These are phyloP conservation scores for Toxostoma redivivum DNA, from an alignment of 2,113 vertebrate species.

Conservation along the genomic window DNA sequence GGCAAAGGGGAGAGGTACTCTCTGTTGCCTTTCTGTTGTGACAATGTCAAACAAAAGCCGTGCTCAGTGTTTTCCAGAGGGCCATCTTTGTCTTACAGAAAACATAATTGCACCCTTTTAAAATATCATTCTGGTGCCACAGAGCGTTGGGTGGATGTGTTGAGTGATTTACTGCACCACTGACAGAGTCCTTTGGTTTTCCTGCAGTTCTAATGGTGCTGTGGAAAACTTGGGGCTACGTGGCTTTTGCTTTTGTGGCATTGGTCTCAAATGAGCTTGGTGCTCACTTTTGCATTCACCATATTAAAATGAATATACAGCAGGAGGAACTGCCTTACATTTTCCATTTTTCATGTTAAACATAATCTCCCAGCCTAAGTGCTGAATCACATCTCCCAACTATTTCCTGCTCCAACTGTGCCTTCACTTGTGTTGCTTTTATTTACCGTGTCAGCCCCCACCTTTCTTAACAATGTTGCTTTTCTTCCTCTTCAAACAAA, in stretches of 20 bases:
- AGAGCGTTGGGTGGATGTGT: background rate
- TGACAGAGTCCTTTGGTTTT: background rate
- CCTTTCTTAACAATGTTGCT: slow-evolving; percentile 3
- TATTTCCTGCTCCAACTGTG: slow-evolving; percentile 1
- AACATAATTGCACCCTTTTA: background rate
- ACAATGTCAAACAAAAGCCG: background rate
- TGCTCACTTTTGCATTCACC: background rate
- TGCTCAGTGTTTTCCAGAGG: background rate
- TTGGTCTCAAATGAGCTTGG: background rate
- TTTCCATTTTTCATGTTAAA: background rate
- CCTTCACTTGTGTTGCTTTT: slow-evolving; percentile 25
- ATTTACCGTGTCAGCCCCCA: background rate
- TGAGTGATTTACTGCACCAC: background rate
- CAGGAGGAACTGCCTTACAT: background rate
- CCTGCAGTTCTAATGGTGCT: background rate
- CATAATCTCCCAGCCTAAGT: background rate
- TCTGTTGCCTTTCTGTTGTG: background rate
- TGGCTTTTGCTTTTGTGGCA: fast-evolving
- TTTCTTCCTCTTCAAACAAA: slow-evolving; percentile 47
- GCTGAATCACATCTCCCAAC: slow-evolving; percentile 28
- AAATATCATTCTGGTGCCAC: background rate
- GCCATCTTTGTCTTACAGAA: background rate
- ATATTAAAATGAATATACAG: background rate
- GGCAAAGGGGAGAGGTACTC: background rate
- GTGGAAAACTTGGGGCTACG: background rate